These are phyloP conservation scores for Ciconia nigra DNA, from an alignment of 2,797 vertebrate species.

Conservation along the genomic window DNA sequence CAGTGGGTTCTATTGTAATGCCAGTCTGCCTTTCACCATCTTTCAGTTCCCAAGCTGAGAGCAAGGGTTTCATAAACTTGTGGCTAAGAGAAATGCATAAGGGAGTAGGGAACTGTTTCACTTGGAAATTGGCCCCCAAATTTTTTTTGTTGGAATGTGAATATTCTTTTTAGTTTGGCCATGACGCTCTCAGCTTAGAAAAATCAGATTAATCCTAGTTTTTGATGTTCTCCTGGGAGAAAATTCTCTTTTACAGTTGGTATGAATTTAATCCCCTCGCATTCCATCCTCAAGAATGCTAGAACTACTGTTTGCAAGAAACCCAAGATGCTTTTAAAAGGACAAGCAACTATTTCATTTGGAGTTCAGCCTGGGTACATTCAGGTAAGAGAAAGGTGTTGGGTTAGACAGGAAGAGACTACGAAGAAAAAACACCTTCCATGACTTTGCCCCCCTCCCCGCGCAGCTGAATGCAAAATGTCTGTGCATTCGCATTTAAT, in stretches of 20 bases:
- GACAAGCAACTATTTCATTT: neutral
- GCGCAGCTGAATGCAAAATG: neutral
- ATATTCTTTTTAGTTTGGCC: neutral
- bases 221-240: neutral
- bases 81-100: neutral
- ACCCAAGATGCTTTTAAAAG: neutral
- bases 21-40: neutral
- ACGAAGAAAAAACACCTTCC: neutral
- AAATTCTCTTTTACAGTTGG: slow-evolving; percentile 10
- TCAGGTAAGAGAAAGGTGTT: neutral
- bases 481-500: neutral
- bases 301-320: neutral
- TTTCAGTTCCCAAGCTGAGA: neutral
- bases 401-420: neutral
- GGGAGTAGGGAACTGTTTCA: neutral
- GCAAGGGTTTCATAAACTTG: neutral
- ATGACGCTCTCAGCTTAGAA: neutral
- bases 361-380: neutral
- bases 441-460: no score
- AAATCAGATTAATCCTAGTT: slow-evolving; percentile 17
- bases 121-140: neutral
- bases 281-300: slow-evolving; percentile 29
- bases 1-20: neutral
- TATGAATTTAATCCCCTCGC: neutral
- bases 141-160: neutral